phyloP scores from a whole-genome alignment of 30 jellyfish, hydroid and myxozoan species.

The Clytia hemisphaerica region DNA sequence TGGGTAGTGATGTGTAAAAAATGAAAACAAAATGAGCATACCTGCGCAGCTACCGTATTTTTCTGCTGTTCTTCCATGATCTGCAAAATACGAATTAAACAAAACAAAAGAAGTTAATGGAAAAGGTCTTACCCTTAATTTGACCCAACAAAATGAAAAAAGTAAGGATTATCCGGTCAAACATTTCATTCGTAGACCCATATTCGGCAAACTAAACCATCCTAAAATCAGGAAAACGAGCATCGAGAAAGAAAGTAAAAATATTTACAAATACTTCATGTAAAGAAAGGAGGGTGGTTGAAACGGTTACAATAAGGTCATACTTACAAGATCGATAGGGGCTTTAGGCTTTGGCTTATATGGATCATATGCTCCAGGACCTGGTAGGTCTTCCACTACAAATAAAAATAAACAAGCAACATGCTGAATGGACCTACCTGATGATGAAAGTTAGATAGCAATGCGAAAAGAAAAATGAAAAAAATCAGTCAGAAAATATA shows the following conservation, averaged over 20 bases:
- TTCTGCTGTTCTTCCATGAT: slow-evolving; percentile 52
- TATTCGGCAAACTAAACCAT: not conserved
- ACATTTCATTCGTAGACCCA: too few species aligned
- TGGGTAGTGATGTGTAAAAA: too few species aligned
- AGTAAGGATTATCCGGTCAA: too few species aligned
- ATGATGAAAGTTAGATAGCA: too few species aligned
- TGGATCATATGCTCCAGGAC: slow-evolving; percentile 86
- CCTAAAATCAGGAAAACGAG: not conserved
- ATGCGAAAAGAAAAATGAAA: not conserved
- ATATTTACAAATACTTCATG: too few species aligned
- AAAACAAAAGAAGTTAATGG: too few species aligned
- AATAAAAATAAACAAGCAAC: not conserved
- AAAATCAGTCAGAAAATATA: too few species aligned
- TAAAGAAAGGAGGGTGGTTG: too few species aligned
- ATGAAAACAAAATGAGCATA: not conserved
- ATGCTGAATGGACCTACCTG: too few species aligned
- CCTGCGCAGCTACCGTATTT: slow-evolving; percentile 39
- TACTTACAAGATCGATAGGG: slow-evolving; percentile 66
- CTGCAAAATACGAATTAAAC: not conserved
- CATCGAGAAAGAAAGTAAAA: not conserved
- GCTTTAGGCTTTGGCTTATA: slow-evolving; percentile 56
- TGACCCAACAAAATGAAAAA: too few species aligned
- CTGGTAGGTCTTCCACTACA: slow-evolving; percentile 53
- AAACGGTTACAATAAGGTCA: not conserved
- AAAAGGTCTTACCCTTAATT: too few species aligned